phyloP scores from a whole-genome alignment of 1,140 invertebrate species.

The Psix sp. region DNA sequence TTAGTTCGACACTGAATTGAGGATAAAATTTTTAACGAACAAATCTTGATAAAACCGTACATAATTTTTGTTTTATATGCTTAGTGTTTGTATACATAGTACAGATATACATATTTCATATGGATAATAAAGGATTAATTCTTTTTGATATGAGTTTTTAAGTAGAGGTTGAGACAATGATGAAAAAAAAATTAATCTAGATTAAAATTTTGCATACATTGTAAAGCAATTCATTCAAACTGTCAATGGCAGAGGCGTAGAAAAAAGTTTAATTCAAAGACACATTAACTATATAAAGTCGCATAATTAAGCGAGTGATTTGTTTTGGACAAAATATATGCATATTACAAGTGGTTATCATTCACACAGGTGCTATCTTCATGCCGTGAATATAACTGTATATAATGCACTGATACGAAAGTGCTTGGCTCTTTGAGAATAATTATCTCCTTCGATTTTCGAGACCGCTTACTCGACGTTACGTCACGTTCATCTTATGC shows the following conservation, averaged over 20 bases:
- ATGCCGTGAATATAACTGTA: constrained; percentile 47
- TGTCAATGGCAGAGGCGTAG: constrained; percentile 15
- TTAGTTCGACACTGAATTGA: too few species aligned
- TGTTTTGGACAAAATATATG: constrained; percentile 41
- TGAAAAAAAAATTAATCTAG: background rate
- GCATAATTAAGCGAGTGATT: constrained; percentile 54
- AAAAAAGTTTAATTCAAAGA: background rate
- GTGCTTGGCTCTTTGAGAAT: constrained; percentile 58
- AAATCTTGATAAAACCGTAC: too few species aligned
- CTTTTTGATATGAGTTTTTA: background rate
- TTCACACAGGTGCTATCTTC: constrained; percentile 46
- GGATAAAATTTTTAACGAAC: too few species aligned
- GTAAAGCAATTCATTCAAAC: constrained; percentile 14
- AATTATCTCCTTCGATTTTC: constrained; percentile 59
- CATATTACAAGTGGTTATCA: constrained; percentile 44
- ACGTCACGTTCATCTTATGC: constrained; percentile 57
- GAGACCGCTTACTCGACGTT: constrained; percentile 57
- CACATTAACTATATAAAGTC: constrained; percentile 25
- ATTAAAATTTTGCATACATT: background rate
- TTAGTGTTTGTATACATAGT: too few species aligned
- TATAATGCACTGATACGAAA: constrained; percentile 55
- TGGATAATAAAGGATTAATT: too few species aligned
- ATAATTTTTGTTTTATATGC: too few species aligned
- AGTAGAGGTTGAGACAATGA: background rate
- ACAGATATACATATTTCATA: too few species aligned